Evolutionary conservation across 2,888 invertebrate genomes (phyloP).

Genomic region (Deilephila porcellus): DNA sequence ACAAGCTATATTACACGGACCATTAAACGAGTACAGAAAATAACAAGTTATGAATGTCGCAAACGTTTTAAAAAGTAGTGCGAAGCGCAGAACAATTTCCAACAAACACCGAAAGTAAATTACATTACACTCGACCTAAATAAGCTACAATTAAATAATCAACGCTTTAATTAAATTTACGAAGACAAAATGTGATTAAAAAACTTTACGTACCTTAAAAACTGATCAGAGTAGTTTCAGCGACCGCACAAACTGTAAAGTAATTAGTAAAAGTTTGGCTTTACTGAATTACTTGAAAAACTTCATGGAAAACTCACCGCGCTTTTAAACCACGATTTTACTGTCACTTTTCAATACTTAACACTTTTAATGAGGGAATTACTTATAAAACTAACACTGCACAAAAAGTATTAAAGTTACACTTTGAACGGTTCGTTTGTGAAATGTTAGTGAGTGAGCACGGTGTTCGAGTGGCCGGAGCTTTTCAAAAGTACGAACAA

Average conservation of each 20-base stretch:
- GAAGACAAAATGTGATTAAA: neutral
- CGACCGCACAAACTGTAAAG: conserved; percentile 29
- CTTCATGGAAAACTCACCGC: conserved; percentile 47
- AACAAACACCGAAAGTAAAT: neutral
- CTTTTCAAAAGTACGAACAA: conserved; percentile 57
- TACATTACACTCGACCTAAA: neutral
- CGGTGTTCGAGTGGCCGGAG: conserved; percentile 50
- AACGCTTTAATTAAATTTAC: conserved; percentile 6
- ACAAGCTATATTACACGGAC: neutral
- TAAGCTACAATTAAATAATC: conserved; percentile 8
- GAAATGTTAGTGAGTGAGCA: conserved; percentile 43
- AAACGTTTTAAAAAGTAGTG: conserved; percentile 9
- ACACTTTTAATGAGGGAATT: conserved; percentile 51
- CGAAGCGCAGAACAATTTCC: neutral
- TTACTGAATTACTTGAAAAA: conserved; percentile 52
- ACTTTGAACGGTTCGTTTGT: conserved; percentile 38
- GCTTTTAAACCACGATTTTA: conserved; percentile 42
- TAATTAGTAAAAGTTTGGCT: conserved; percentile 58
- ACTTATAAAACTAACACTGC: conserved; percentile 72
- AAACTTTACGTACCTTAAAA: conserved; percentile 11
- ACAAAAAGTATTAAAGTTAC: conserved; percentile 58
- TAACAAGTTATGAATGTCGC: neutral
- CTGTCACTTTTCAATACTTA: conserved; percentile 61
- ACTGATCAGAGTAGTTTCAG: neutral
- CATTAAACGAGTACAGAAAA: neutral